Evolutionary conservation across 2,888 invertebrate species (phyloP), one percentile per base, ranked within the genome.

Genomic region (Epinotia bilunana): DNA sequence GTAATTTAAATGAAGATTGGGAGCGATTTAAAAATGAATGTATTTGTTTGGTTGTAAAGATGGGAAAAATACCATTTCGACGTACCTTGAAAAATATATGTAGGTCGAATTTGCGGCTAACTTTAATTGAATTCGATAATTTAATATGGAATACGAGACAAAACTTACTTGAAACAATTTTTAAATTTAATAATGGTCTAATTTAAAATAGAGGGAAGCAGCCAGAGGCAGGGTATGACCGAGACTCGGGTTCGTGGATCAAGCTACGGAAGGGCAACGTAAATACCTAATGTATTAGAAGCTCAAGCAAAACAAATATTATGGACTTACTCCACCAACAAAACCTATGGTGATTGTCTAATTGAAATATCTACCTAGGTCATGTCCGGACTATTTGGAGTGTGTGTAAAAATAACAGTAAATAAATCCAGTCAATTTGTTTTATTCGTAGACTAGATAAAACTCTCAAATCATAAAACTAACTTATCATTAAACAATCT

Each of bases 371-470:
- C 12, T 43, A 11, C 11, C 43, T 43, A 43, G 43, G 43, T 62
- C 11, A 39, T 28, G 23, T 28, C 2, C 23, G 23, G 23, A 28
- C 2, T 20, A n/a, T 6, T 5, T 9, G 20, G 20, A 0, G 23
- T 57, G 43, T 18, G 4, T 33, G 28, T 55, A 39, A 61, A 68
- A 60, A 43, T 23, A 61, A 68, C 62, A 62, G 33, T 23, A 13
- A 39, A 62, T 6, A 7, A 33, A 55, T 68, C 43, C 49, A 69
- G n/a, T 61, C 12, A 73, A 62, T 55, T 12, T 43, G 23, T 68
- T 73, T 68, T 73, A 39, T 43, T 61, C 3, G 12, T n/a, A 67
- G 73, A 68, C 61, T 73, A 68, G 67, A 67, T 65, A 67, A 65
- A 61, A 53, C 65, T 61, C 33, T 67, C 60, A 49, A 58, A 73